These are phyloP conservation scores for Dynastes maya DNA, from an alignment of 2,888 invertebrate genomes.

Conservation along the genomic window DNA sequence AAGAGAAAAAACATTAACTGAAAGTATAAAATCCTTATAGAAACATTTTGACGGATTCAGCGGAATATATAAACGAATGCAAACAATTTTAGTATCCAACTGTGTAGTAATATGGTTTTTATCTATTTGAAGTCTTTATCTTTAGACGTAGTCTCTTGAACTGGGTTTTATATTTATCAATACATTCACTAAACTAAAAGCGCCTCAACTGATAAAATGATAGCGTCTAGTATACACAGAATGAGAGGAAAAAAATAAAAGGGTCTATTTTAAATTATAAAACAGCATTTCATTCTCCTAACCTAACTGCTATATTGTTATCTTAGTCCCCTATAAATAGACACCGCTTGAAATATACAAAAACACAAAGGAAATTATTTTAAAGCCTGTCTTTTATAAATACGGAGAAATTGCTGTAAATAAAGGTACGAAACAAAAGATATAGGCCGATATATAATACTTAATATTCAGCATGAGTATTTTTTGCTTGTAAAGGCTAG, in stretches of 20 bases:
- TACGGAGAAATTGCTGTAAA: not conserved
- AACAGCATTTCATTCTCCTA: slow-evolving; percentile 13
- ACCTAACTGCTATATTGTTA: slow-evolving; percentile 4
- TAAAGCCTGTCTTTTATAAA: slow-evolving; percentile 13
- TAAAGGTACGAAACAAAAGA: slow-evolving; percentile 29
- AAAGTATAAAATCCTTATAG: too few species aligned
- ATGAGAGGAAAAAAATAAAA: slow-evolving; percentile 3
- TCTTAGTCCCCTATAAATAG: slow-evolving; percentile 23
- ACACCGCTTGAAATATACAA: not conserved
- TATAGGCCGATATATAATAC: slow-evolving; percentile 44
- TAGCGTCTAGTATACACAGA: not conserved
- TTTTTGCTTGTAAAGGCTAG: slow-evolving; percentile 39
- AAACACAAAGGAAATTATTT: not conserved
- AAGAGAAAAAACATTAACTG: too few species aligned
- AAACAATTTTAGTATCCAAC: slow-evolving; percentile 2
- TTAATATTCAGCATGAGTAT: slow-evolving; percentile 39
- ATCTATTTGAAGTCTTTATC: slow-evolving; percentile 36
- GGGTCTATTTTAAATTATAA: slow-evolving; percentile 16
- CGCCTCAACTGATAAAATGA: slow-evolving; percentile 5
- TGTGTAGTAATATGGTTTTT: slow-evolving; percentile 22
- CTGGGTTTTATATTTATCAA: slow-evolving; percentile 26
- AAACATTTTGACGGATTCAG: too few species aligned
- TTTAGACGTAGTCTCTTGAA: slow-evolving; percentile 30
- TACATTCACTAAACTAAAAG: slow-evolving; percentile 12
- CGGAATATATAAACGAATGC: too few species aligned